Conservation (phyloP, 2,888 invertebrate genomes). For the Agonopterix heracliana region DNA sequence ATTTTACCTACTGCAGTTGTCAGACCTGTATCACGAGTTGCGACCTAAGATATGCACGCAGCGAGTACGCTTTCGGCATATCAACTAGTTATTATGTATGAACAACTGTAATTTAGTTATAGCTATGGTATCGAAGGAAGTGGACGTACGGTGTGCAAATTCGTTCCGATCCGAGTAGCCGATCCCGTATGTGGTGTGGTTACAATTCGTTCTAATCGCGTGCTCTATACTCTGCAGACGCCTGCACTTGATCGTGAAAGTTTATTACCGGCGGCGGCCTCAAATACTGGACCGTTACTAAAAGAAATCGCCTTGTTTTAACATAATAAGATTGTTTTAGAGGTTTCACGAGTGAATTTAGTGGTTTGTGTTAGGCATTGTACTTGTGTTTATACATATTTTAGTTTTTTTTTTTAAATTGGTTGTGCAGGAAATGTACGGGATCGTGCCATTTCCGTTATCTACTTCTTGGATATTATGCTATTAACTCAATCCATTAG, state of each 20-base stretch:
- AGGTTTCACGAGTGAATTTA: constrained; percentile 4
- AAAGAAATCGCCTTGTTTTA: constrained; percentile 52
- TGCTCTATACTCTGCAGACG: constrained; percentile 46
- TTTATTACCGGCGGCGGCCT: constrained; percentile 64
- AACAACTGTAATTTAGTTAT: constrained; percentile 38
- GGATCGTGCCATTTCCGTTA: too few species aligned
- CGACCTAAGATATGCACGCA: not conserved
- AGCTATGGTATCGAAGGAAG: constrained; percentile 52
- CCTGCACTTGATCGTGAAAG: constrained; percentile 71
- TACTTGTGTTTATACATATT: too few species aligned
- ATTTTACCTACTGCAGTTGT: not conserved
- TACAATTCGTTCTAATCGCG: constrained; percentile 39
- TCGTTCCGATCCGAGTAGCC: constrained; percentile 16
- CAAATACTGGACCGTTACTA: constrained; percentile 64
- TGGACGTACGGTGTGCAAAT: constrained; percentile 45
- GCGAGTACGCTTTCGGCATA: constrained; percentile 22
- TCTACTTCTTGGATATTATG: too few species aligned
- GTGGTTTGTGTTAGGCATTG: not conserved
- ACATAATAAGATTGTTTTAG: constrained; percentile 12
- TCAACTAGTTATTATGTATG: constrained; percentile 19
- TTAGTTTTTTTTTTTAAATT: too few species aligned
- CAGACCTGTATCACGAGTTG: not conserved
- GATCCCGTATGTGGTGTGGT: constrained; percentile 33
- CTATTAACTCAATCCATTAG: too few species aligned
- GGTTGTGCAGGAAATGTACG: too few species aligned